Conservation (phyloP, 2,113 vertebrate species). For the Pollachius pollachius region DNA sequence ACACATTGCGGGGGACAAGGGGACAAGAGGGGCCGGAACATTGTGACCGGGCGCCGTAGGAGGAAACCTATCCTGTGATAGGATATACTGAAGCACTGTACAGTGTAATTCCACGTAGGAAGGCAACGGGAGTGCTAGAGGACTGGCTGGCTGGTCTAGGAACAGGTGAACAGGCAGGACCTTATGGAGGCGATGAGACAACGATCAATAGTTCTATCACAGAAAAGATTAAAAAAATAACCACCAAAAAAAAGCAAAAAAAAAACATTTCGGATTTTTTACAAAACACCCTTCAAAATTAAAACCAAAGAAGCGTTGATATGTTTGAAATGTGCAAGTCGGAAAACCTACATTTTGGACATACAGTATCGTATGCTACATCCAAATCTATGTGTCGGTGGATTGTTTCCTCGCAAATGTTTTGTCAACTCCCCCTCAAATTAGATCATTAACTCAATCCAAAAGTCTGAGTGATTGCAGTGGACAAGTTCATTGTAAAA, state of each 20-base stretch:
- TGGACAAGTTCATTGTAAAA: too few relatives aligned
- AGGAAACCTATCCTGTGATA: too few relatives aligned
- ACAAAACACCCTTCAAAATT: neutral
- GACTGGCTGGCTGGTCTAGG: constrained; percentile 13
- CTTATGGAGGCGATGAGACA: neutral
- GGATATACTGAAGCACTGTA: too few relatives aligned
- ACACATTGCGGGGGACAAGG: constrained; percentile 11
- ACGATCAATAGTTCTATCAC: constrained; percentile 14
- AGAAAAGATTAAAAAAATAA: constrained; percentile 24
- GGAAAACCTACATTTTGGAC: constrained; percentile 29
- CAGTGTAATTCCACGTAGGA: constrained; percentile 45
- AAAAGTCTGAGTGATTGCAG: too few relatives aligned
- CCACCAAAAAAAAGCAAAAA: too few relatives aligned
- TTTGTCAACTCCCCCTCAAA: constrained; percentile 17
- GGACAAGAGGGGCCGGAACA: too few relatives aligned
- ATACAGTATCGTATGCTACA: constrained; percentile 36
- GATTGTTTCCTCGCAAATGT: constrained; percentile 18
- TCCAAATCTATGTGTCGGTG: constrained; percentile 30
- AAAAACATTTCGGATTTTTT: too few relatives aligned
- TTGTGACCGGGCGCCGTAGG: too few relatives aligned
- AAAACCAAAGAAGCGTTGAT: constrained; percentile 36
- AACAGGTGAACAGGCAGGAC: constrained; percentile 8
- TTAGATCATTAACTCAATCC: neutral
- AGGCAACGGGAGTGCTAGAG: constrained; percentile 50
- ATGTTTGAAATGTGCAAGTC: constrained; percentile 49